Conservation (phyloP, 2,888 invertebrate species). For the Drosophila subquinaria region DNA sequence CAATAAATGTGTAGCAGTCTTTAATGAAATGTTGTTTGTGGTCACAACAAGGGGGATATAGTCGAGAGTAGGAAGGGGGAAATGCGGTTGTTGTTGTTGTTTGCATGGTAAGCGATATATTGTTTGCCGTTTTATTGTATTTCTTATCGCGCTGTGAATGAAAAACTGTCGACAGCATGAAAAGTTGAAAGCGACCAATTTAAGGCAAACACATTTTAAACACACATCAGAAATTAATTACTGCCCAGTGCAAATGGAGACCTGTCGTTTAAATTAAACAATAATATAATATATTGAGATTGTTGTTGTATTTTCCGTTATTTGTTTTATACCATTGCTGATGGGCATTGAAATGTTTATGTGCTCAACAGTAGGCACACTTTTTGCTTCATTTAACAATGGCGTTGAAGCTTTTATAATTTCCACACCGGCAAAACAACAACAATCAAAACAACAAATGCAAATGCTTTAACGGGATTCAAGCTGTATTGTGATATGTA, state of each 20-base stretch:
- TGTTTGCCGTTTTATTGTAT: conserved; percentile 7
- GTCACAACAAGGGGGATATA: neutral
- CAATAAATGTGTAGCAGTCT: conserved; percentile 17
- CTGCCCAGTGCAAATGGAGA: conserved; percentile 3
- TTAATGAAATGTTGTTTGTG: conserved; percentile 21
- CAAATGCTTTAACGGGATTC: neutral
- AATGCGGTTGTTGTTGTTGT: neutral
- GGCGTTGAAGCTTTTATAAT: conserved; percentile 54
- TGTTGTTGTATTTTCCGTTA: conserved; percentile 10
- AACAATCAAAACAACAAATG: conserved; percentile 13
- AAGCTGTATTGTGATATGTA: conserved; percentile 4
- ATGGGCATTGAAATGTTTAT: conserved; percentile 32
- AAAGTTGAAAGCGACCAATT: conserved; percentile 16
- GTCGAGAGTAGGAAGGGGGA: neutral
- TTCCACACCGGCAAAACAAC: conserved; percentile 8
- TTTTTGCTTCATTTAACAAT: conserved; percentile 40
- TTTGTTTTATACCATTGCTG: conserved; percentile 24
- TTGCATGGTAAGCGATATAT: conserved; percentile 23
- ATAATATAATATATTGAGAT: conserved; percentile 26
- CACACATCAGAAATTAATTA: conserved; percentile 33
- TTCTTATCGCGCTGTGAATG: conserved; percentile 19
- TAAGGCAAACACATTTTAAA: no score
- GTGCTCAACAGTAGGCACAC: conserved; percentile 13
- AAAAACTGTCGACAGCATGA: conserved; percentile 29
- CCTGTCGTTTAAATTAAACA: conserved; percentile 29